A percentile compares a stretch with the other conserved stretches of the same genome.
Evolutionary conservation across 2,888 invertebrate species (phyloP).

Genomic region (Dione vanillae): DNA sequence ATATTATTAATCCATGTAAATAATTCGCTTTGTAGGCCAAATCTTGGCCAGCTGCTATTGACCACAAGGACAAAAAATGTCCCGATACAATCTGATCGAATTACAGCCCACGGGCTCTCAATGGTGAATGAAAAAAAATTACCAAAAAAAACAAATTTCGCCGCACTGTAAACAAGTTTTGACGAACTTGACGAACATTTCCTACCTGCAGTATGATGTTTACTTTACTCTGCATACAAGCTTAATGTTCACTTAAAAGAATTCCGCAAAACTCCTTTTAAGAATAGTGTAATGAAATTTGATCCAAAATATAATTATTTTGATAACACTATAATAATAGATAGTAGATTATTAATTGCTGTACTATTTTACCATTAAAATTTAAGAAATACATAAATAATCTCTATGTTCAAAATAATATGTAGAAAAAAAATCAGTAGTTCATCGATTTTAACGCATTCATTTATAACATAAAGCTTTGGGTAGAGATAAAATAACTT

Average conservation of each 20-base stretch:
- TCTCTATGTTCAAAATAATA: neutral
- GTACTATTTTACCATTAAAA: neutral
- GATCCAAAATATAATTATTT: neutral
- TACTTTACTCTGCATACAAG: conserved; percentile 52
- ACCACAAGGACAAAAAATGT: conserved; percentile 80
- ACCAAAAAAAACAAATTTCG: conserved; percentile 60
- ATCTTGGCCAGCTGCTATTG: conserved; percentile 78
- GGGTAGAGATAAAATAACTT: conserved; percentile 40
- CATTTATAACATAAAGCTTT: conserved; percentile 31
- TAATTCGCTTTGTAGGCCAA: conserved; percentile 57
- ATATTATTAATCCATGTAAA: conserved; percentile 55
- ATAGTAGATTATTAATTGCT: neutral
- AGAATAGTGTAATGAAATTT: neutral
- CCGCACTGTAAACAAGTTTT: conserved; percentile 66
- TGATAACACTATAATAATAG: no score
- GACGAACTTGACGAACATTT: conserved; percentile 57
- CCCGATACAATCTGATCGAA: conserved; percentile 81
- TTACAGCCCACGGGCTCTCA: conserved; percentile 74
- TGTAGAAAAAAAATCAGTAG: conserved; percentile 28
- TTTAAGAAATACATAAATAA: neutral
- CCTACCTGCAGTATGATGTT: conserved; percentile 65
- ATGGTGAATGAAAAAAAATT: conserved; percentile 66
- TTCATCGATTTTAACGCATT: conserved; percentile 55
- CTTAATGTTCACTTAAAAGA: conserved; percentile 21
- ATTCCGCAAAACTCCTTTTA: neutral